Evolutionary conservation across 2,113 vertebrate genomes (phyloP), one percentile per base, ranked within the genome.

Genomic region (Argyrosomus japonicus): DNA sequence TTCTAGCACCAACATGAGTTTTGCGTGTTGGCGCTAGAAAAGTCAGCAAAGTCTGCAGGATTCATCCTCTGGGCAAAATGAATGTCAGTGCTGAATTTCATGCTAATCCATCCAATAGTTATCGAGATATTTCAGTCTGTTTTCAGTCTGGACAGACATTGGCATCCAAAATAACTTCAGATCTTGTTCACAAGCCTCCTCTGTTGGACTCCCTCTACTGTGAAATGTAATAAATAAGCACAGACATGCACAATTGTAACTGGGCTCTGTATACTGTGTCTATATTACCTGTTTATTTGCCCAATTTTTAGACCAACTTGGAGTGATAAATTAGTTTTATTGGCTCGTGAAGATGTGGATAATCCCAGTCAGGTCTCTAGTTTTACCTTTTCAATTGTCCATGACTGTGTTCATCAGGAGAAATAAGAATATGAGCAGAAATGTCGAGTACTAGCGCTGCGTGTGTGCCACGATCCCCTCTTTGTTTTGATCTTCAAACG

Each of bases 381-480:
- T n/a, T 57, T 56, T 5, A 5, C 40, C 53, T 43, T 36, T 15
- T 56, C 19, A 65, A 1, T 43, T 36, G 25, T 8, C 13, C 27
- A 1, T 23, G 1, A 51, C 17, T 6, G 13, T 23, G 27, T 67
- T 67, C 17, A 72, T 73, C 36, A 15, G 43, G 10, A 62, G 40
- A 62, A 69, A 18, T 18, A 9, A 60, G 23, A 73, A 64, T 17
- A 56, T 13, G 19, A 77, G 71, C 32, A 40, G 32, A 17, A 27
- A 0, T 15, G 11, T 23, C 9, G 36, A 69, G 47, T 36, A 75
- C 21, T 1, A n/a, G 56, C 0, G 5, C 21, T 62, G 57, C 51
- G 9, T 81, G 90, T 81, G 58, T 62, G 23, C 68, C 68, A 45
- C 74, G 83, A 85, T 81, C 73, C 64, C 27, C 67, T 76, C 17